These are phyloP conservation scores for Orthonevra nobilis DNA, from an alignment of 2,888 invertebrate genomes.

Conservation along the genomic window DNA sequence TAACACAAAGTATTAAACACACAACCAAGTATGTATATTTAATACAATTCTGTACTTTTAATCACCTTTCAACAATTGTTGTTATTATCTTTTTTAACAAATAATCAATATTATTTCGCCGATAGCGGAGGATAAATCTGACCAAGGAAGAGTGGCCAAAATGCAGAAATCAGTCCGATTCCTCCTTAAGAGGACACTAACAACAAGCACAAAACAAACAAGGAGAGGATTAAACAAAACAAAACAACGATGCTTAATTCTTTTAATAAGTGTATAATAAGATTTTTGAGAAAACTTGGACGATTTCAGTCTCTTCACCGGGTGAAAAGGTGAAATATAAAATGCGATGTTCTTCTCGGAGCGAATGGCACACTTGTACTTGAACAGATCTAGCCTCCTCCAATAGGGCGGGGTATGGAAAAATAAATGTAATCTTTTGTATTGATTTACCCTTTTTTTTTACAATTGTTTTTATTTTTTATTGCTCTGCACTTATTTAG, in stretches of 20 bases:
- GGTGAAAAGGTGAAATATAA: constrained; percentile 2
- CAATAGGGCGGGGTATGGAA: constrained; percentile 40
- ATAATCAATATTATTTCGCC: constrained; percentile 45
- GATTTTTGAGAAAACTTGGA: constrained; percentile 25
- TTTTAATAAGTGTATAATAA: constrained; percentile 36
- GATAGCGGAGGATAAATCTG: constrained; percentile 23
- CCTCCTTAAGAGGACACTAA: constrained; percentile 7
- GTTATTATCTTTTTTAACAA: constrained; percentile 38
- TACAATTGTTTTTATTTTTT: too few relatives aligned
- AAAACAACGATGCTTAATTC: constrained; percentile 46
- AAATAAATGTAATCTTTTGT: constrained; percentile 64
- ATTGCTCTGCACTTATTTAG: constrained; percentile 56
- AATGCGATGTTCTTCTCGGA: constrained; percentile 29
- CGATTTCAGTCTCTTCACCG: constrained; percentile 22
- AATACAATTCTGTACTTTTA: constrained; percentile 62
- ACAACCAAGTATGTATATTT: constrained; percentile 26
- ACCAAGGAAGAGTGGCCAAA: constrained; percentile 38
- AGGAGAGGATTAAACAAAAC: not conserved
- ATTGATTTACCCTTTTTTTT: constrained; percentile 14
- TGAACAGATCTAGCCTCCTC: constrained; percentile 20
- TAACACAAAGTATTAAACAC: constrained; percentile 49
- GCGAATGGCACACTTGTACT: constrained; percentile 19
- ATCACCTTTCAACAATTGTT: constrained; percentile 33
- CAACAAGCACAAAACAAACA: too few relatives aligned
- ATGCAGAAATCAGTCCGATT: constrained; percentile 33